Percentiles rank a stretch among this genome's conserved stretches.
These are phyloP conservation scores for Hypothenemus hampei DNA, from an alignment of 1,140 invertebrate species.

Conservation along the genomic window DNA sequence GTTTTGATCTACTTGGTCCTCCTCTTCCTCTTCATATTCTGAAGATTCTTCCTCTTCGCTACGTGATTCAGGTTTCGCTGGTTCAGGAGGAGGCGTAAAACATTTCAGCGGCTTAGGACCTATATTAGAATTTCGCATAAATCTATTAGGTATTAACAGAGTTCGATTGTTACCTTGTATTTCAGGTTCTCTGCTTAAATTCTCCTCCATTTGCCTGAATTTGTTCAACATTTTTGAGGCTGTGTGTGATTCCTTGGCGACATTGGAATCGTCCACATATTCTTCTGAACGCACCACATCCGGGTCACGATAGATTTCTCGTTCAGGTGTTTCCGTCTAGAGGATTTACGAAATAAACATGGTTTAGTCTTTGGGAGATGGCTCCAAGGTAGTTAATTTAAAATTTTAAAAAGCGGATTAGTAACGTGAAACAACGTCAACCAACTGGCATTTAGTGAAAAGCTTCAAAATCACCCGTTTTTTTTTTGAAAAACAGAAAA, in stretches of 20 bases:
- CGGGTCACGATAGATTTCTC: slow-evolving; percentile 71
- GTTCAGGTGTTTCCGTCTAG: slow-evolving; percentile 62
- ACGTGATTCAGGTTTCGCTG: slow-evolving; percentile 51
- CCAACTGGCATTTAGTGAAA: too few relatives aligned
- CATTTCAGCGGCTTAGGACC: slow-evolving; percentile 78
- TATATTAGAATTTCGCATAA: slow-evolving; percentile 24
- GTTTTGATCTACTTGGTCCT: slow-evolving; percentile 50
- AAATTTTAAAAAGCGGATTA: too few relatives aligned
- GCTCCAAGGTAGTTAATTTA: too few relatives aligned
- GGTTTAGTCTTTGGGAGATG: neutral
- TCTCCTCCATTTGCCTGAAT: slow-evolving; percentile 82
- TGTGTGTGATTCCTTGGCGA: slow-evolving; percentile 64
- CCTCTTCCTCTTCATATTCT: slow-evolving; percentile 56
- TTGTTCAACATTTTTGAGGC: slow-evolving; percentile 78
- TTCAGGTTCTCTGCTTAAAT: slow-evolving; percentile 53
- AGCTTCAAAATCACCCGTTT: too few relatives aligned
- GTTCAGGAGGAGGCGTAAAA: slow-evolving; percentile 81
- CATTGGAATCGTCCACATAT: slow-evolving; percentile 52
- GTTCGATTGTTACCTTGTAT: slow-evolving; percentile 48
- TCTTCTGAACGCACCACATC: slow-evolving; percentile 65
- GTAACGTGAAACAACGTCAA: too few relatives aligned
- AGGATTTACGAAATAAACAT: slow-evolving; percentile 6
- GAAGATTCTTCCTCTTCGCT: slow-evolving; percentile 47
- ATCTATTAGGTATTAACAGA: neutral
- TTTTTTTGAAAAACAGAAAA: too few relatives aligned